These are phyloP conservation scores for Caenorhabditis sulstoni DNA, from an alignment of 2,888 invertebrate genomes.

Conservation along the genomic window DNA sequence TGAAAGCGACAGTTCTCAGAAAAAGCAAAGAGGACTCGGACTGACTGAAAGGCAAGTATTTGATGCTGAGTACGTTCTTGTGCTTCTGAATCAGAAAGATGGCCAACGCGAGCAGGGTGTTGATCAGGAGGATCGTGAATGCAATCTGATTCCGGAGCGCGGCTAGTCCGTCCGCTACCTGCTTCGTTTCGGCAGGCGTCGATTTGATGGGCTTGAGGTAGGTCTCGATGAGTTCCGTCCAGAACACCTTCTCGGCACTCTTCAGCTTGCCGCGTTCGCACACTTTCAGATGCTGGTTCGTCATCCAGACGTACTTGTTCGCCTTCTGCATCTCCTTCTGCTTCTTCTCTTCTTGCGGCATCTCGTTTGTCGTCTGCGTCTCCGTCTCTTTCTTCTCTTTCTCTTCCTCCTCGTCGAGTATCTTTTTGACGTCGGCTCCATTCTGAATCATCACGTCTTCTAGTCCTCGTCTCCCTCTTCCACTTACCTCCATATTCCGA, in stretches of 20 bases:
- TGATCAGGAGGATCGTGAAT: slow-evolving; percentile 97
- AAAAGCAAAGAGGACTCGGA: background rate
- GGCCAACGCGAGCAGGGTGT: slow-evolving; percentile 97
- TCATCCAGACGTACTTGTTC: slow-evolving; percentile 73
- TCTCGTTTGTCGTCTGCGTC: slow-evolving; percentile 42
- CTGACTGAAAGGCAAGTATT: slow-evolving; percentile 71
- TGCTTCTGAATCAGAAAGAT: slow-evolving; percentile 98
- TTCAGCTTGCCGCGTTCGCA: slow-evolving; percentile 78
- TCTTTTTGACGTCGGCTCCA: slow-evolving; percentile 50
- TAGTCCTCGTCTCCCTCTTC: too few species aligned
- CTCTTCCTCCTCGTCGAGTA: slow-evolving; percentile 48
- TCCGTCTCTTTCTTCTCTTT: slow-evolving; percentile 37
- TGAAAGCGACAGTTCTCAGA: slow-evolving; percentile 47
- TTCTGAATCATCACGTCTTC: slow-evolving; percentile 11
- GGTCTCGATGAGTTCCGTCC: slow-evolving; percentile 79
- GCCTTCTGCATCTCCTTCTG: slow-evolving; percentile 44
- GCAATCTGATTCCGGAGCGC: slow-evolving; percentile 92
- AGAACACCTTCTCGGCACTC: slow-evolving; percentile 84
- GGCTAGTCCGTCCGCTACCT: slow-evolving; percentile 86
- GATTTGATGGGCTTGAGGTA: slow-evolving; percentile 79
- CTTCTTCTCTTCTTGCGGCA: slow-evolving; percentile 18
- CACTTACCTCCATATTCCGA: slow-evolving; percentile 42
- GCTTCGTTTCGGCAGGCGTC: slow-evolving; percentile 70
- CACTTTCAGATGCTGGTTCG: slow-evolving; percentile 69
- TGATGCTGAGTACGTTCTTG: slow-evolving; percentile 88